These are phyloP conservation scores for Macrochelys suwanniensis DNA, from an alignment of 2,797 vertebrate species.

Conservation along the genomic window DNA sequence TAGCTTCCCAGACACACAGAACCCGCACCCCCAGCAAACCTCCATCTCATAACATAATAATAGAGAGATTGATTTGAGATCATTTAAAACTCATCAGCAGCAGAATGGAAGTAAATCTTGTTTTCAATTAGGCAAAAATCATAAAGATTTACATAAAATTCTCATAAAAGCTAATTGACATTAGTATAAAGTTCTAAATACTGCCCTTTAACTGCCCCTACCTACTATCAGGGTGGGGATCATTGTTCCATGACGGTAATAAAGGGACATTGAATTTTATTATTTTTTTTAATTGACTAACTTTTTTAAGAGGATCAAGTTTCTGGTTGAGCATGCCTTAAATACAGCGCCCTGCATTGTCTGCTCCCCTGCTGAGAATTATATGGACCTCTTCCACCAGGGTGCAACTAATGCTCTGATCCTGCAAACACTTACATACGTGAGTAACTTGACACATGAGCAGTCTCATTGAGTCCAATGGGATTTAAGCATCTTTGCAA, in stretches of 20 bases:
- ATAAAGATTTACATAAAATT: neutral
- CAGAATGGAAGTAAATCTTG: conserved; percentile 6
- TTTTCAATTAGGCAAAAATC: conserved; percentile 10
- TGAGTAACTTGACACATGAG: neutral
- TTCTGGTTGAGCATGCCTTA: neutral
- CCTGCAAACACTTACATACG: neutral
- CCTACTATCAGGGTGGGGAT: neutral
- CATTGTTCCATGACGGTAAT: neutral
- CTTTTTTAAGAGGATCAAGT: neutral
- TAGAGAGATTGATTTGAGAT: neutral
- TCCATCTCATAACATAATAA: conserved; percentile 3
- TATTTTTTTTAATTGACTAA: neutral
- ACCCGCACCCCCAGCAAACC: neutral
- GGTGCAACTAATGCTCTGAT: neutral
- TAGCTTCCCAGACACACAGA: neutral
- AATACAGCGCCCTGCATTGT: neutral
- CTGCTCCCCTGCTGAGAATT: neutral
- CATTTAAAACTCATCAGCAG: conserved; percentile 9
- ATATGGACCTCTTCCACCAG: neutral
- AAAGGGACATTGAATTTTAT: neutral
- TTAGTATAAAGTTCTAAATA: neutral
- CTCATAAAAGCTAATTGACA: neutral
- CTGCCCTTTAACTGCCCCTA: neutral
- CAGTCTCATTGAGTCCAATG: neutral
- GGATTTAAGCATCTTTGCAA: neutral